Evolutionary conservation across 2,888 invertebrate species (phyloP), one percentile per base, ranked within the genome.

Genomic region (Ernsta delagoae): DNA sequence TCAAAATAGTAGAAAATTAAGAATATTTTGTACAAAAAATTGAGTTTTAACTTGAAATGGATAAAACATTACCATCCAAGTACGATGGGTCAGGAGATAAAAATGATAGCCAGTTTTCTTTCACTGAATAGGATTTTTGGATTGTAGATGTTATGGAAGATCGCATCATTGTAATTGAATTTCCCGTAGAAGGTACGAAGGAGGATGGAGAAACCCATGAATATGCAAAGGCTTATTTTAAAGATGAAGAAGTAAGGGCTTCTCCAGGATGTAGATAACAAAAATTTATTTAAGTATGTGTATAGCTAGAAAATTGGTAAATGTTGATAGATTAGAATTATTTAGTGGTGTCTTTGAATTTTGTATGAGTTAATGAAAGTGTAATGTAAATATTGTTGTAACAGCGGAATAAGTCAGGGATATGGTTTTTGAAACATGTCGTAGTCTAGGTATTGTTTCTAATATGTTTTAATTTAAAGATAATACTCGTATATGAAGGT

Each of bases 31-130:
- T 36, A 36, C 4, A 36, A 36, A 36, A 5, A 36, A 36, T 5
- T 36, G 36, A 36, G 36, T 36, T 36, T 36, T 36, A 36, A 36
- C 36, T 36, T 36, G 36, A 36, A 36, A 36, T 36, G 4, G 36
- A 36, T 36, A 36, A 36, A 36, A 36, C 6, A 36, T 36, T 36
- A n/a, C 97, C 97, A 0, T 97, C 97, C 4, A 97, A 97, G 81
- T 96, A 97, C 82, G 97, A 97, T 77, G 96, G 96, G 9, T 96
- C 96, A 71, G 95, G 95, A 7, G 96, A 95, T 65, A 91, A 95
- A 64, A 93, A 93, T 69, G 94, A 94, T 73, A 87, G 89, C 74
- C 93, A 93, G 75, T 92, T 90, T 69, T 93, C 93, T 0, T 93
- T 93, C 72, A 90, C 93, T 24, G 92, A 88, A 78, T 89, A 87